Evolutionary conservation across 2,888 invertebrate species (phyloP).

Genomic region (Himalopsyche tibetana): DNA sequence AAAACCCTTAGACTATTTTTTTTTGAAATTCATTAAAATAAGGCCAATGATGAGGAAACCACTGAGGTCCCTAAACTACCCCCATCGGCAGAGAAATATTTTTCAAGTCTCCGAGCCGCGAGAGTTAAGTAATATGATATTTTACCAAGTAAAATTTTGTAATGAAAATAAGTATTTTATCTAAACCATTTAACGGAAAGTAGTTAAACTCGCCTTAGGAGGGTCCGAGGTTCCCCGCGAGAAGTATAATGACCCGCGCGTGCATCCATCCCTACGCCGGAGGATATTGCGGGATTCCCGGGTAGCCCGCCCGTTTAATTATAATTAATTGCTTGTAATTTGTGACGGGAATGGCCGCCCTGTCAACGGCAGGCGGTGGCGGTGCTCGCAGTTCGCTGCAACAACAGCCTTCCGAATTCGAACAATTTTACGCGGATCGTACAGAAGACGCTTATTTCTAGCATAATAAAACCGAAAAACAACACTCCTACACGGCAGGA

Average conservation of each 20-base stretch:
- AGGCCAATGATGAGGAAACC: no score
- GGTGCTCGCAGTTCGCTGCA: neutral
- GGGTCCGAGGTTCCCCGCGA: slow-evolving; percentile 33
- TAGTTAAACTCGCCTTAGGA: slow-evolving; percentile 18
- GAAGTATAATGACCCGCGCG: slow-evolving; percentile 18
- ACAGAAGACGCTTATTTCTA: no score
- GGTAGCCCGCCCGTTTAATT: slow-evolving; percentile 46
- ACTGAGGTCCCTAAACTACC: no score
- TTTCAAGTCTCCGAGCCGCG: no score
- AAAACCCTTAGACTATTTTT: no score
- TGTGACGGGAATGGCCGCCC: slow-evolving; percentile 54
- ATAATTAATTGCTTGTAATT: slow-evolving; percentile 61
- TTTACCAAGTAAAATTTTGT: no score
- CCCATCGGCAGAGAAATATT: no score
- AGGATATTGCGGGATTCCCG: slow-evolving; percentile 31
- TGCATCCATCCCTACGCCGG: slow-evolving; percentile 9
- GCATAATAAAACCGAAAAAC: no score
- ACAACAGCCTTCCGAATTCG: neutral
- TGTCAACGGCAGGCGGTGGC: slow-evolving; percentile 55
- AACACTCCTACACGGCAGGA: no score
- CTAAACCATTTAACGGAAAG: neutral
- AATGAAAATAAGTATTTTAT: no score
- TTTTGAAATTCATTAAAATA: no score
- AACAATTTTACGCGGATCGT: neutral
- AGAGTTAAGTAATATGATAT: no score